phyloP scores from a whole-genome alignment of 2,797 vertebrate genomes.

The Mycteria americana region DNA sequence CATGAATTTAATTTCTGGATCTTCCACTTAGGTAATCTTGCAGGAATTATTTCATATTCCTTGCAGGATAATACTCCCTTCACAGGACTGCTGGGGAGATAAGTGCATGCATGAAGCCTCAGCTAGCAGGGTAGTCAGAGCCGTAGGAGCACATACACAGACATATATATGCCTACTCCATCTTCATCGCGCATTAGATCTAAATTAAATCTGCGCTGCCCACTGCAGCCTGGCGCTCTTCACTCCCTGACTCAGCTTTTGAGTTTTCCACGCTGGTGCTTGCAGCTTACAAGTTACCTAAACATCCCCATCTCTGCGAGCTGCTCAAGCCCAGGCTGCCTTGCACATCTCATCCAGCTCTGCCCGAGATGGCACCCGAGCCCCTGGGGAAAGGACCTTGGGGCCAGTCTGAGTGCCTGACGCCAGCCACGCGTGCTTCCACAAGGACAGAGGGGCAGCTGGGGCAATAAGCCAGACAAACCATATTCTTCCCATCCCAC shows the following conservation, averaged over 20 bases:
- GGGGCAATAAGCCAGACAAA: background rate
- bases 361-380: background rate
- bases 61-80: background rate
- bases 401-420: background rate
- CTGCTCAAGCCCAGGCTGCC: background rate
- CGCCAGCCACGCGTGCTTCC: background rate
- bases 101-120: rapidly evolving
- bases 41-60: background rate
- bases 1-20: background rate
- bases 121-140: background rate
- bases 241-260: background rate
- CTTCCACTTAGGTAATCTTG: background rate
- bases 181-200: background rate
- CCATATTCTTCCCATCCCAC: background rate
- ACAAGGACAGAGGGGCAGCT: background rate
- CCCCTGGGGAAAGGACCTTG: background rate
- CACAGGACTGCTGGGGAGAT: background rate
- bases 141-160: background rate
- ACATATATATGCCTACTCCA: background rate
- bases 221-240: background rate
- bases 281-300: background rate
- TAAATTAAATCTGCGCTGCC: background rate
- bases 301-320: background rate
- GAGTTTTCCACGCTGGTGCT: background rate
- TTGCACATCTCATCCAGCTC: background rate